Conservation (phyloP, 2,797 vertebrate species). For the Hippopotamyrus pictus region DNA sequence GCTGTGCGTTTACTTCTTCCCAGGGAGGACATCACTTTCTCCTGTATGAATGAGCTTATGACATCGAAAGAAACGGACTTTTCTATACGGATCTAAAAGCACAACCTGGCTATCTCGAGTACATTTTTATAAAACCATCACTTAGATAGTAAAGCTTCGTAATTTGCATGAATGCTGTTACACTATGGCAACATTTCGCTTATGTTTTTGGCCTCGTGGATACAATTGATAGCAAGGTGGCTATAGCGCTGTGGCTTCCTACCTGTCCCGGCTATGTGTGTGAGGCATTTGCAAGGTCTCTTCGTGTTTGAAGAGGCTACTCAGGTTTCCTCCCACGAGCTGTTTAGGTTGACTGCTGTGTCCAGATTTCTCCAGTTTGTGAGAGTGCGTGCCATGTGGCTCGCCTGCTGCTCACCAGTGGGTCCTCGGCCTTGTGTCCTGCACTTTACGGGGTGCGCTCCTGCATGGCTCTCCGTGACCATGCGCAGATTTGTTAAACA, state of each 20-base stretch:
- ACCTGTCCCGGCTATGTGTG: background rate
- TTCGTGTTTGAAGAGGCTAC: background rate
- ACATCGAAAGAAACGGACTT: background rate
- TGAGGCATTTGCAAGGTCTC: background rate
- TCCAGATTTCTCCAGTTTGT: background rate
- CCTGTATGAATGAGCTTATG: background rate
- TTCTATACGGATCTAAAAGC: background rate
- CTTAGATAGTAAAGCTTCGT: background rate
- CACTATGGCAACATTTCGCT: background rate
- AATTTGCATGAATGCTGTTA: background rate
- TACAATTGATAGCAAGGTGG: background rate
- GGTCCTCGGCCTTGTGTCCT: background rate
- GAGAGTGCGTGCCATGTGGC: background rate
- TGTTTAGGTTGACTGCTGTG: background rate
- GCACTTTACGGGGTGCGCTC: background rate
- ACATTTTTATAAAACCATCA: background rate
- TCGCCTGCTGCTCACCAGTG: background rate
- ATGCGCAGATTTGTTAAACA: background rate
- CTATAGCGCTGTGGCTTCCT: background rate
- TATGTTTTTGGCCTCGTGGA: background rate
- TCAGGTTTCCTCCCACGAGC: background rate
- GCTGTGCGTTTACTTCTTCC: background rate
- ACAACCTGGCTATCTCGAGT: background rate
- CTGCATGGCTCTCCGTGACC: background rate
- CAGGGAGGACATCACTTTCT: background rate